These are phyloP conservation scores for Drosophila mauritiana DNA, from an alignment of 1,140 invertebrate genomes.

Conservation along the genomic window DNA sequence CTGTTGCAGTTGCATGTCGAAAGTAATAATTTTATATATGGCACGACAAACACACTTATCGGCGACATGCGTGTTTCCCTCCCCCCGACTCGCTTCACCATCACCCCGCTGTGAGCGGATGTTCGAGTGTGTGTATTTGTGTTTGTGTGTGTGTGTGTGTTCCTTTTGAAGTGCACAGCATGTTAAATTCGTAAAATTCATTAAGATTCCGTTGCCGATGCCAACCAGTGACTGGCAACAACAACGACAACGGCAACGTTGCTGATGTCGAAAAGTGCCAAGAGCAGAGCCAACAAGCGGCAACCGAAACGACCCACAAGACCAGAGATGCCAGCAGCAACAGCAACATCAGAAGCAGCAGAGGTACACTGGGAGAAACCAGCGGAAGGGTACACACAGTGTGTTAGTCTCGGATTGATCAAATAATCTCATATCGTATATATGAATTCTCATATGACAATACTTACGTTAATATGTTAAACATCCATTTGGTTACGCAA, in stretches of 20 bases:
- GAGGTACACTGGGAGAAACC: constrained; percentile 20
- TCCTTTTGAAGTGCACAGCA: constrained; percentile 83
- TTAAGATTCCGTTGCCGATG: constrained; percentile 83
- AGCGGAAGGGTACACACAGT: no score
- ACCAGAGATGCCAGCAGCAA: constrained; percentile 49
- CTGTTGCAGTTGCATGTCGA: constrained; percentile 69
- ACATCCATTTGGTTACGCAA: no score
- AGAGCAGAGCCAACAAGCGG: constrained; percentile 68
- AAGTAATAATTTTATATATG: constrained; percentile 83
- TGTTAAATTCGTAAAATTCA: constrained; percentile 83
- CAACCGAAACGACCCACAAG: constrained; percentile 45
- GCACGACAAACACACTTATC: constrained; percentile 82
- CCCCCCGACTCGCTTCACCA: constrained; percentile 5
- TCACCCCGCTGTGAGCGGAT: constrained; percentile 8
- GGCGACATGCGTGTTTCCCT: constrained; percentile 69
- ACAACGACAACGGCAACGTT: constrained; percentile 37
- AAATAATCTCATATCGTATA: no score
- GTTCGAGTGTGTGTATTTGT: constrained; percentile 54
- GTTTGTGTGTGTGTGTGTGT: constrained; percentile 53
- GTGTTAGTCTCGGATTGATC: no score
- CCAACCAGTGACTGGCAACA: constrained; percentile 60
- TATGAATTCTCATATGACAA: no score
- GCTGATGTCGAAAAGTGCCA: constrained; percentile 75
- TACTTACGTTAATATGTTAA: no score
- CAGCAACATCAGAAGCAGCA: constrained; percentile 30